Conservation (phyloP, 2,797 vertebrate genomes). For the Otolemur crassicaudatus region DNA sequence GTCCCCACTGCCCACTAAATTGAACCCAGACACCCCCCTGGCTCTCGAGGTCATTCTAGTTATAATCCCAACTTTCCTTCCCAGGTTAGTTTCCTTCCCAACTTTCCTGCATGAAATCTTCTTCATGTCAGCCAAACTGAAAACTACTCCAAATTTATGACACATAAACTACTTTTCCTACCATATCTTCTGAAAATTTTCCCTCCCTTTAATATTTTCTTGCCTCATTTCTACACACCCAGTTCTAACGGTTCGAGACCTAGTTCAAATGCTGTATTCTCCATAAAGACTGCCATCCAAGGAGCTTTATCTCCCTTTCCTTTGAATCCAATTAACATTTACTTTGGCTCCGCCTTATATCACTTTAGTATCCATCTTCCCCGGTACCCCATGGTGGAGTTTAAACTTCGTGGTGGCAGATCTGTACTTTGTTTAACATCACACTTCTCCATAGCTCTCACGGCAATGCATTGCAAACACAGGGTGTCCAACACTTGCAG, state of each 20-base stretch:
- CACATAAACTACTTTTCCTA: constrained; percentile 5
- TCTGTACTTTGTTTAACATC: background rate
- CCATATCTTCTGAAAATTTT: constrained; percentile 17
- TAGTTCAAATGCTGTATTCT: constrained; percentile 19
- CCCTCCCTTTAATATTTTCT: background rate
- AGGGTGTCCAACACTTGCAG: background rate
- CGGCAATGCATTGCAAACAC: background rate
- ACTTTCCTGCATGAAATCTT: background rate
- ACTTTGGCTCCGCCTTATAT: background rate
- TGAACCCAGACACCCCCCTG: background rate
- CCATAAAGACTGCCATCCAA: background rate
- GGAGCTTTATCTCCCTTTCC: background rate
- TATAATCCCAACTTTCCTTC: constrained; percentile 22
- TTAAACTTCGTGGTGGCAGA: background rate
- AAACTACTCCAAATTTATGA: constrained; percentile 14
- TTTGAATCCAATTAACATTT: constrained; percentile 13
- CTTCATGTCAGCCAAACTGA: background rate
- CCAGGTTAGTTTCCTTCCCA: background rate
- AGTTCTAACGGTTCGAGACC: background rate
- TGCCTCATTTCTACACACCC: background rate
- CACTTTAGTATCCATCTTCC: background rate
- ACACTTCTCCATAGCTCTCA: background rate
- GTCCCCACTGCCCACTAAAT: background rate
- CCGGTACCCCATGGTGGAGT: background rate
- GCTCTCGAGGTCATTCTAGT: background rate